These are phyloP conservation scores for Leptinotarsa rubiginosa DNA, from an alignment of 2,888 invertebrate species.

Conservation along the genomic window DNA sequence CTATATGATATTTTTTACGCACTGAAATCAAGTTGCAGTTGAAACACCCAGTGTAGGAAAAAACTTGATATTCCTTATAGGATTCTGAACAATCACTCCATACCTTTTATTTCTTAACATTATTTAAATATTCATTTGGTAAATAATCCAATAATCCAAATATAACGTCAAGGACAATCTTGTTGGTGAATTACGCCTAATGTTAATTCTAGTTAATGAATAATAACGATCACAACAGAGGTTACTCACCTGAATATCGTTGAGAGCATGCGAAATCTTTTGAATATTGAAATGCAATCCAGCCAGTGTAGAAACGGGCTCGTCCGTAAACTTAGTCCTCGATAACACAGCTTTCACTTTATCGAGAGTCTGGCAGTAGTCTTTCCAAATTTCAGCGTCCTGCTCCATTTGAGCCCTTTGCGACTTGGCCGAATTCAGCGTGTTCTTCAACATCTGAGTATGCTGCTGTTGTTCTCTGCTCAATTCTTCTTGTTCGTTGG, in stretches of 20 bases:
- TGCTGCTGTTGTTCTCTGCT: slow-evolving; percentile 85
- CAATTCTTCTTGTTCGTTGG: slow-evolving; percentile 85
- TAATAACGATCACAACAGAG: slow-evolving; percentile 5
- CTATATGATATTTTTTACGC: too few species aligned
- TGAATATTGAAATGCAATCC: slow-evolving; percentile 87
- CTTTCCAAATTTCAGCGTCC: slow-evolving; percentile 86
- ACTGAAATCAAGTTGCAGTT: too few species aligned
- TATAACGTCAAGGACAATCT: neutral
- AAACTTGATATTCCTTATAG: too few species aligned
- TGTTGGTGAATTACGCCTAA: neutral
- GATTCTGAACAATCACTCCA: too few species aligned
- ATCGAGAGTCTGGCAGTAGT: slow-evolving; percentile 82
- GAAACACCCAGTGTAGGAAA: too few species aligned
- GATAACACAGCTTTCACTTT: slow-evolving; percentile 81
- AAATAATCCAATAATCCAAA: neutral
- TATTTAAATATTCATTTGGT: neutral
- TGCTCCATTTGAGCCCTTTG: slow-evolving; percentile 84
- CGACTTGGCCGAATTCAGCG: slow-evolving; percentile 84
- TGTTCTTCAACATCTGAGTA: slow-evolving; percentile 84
- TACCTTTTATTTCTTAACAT: neutral
- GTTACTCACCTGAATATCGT: slow-evolving; percentile 77
- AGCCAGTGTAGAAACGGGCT: slow-evolving; percentile 82
- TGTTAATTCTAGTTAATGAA: neutral
- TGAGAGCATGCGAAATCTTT: slow-evolving; percentile 82
- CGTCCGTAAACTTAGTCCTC: slow-evolving; percentile 81